Conservation (phyloP, 2,113 vertebrate species). For the Tretioscincus oriximinensis region DNA sequence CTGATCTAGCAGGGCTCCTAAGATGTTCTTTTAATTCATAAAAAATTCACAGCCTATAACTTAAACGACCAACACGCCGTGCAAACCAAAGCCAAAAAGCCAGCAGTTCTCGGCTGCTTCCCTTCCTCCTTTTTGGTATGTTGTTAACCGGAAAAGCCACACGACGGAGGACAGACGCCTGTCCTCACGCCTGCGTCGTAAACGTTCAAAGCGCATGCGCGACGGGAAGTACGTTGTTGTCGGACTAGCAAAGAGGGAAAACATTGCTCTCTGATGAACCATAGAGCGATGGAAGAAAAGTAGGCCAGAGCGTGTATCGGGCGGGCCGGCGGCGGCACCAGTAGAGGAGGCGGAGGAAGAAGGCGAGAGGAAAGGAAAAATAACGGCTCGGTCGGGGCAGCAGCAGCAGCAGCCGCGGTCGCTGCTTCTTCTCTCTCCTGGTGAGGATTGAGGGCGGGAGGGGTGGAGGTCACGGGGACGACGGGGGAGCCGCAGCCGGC, state of each 20-base stretch:
- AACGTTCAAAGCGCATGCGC: not conserved
- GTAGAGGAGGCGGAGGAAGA: not conserved
- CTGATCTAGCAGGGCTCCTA: too few relatives aligned
- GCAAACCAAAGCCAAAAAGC: too few relatives aligned
- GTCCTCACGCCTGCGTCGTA: not conserved
- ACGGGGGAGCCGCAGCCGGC: not conserved
- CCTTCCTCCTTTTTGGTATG: too few relatives aligned
- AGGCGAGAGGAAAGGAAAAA: not conserved
- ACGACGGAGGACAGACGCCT: too few relatives aligned
- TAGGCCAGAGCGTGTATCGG: slow-evolving; percentile 10
- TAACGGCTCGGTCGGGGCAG: not conserved
- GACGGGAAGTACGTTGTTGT: too few relatives aligned
- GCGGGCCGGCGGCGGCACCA: not conserved
- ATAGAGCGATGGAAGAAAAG: slow-evolving; percentile 7
- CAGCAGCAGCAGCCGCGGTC: not conserved
- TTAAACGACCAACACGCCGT: too few relatives aligned
- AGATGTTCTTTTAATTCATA: too few relatives aligned
- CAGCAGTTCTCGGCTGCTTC: too few relatives aligned
- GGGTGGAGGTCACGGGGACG: too few relatives aligned
- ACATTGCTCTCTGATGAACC: not conserved
- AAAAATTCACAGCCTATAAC: too few relatives aligned
- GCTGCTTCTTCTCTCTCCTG: not conserved
- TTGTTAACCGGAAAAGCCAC: too few relatives aligned
- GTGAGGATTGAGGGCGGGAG: not conserved
- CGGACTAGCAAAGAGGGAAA: not conserved